phyloP scores from a whole-genome alignment of 1,140 invertebrate species.

The Microvelia longipes region DNA sequence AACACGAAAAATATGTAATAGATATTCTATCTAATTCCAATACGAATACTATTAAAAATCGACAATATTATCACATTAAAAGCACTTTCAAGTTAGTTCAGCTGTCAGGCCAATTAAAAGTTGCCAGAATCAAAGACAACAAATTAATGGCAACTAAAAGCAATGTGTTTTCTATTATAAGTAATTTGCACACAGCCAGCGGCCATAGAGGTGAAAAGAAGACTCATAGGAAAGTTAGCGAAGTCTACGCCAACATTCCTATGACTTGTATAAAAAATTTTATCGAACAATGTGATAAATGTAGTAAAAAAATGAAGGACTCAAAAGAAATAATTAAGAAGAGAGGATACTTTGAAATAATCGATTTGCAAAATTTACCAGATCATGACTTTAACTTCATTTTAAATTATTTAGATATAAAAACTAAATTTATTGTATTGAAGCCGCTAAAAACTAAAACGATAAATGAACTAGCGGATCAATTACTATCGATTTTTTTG shows the following conservation, averaged over 20 bases:
- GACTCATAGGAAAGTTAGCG: background rate
- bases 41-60: background rate
- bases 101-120: background rate
- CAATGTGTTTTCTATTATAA: background rate
- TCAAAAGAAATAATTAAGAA: background rate
- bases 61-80: background rate
- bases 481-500: background rate
- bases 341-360: background rate
- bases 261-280: background rate
- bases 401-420: background rate
- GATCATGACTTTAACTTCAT: background rate
- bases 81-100: background rate
- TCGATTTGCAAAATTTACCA: background rate
- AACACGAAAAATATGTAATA: background rate
- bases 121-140: background rate
- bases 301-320: background rate
- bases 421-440: background rate
- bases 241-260: background rate
- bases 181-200: background rate
- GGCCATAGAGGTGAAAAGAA: background rate
- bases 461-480: background rate
- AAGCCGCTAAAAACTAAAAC: background rate
- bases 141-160: background rate
- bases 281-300: background rate
- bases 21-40: background rate